These are phyloP conservation scores for Poecilus cupreus DNA, from an alignment of 2,888 invertebrate genomes.

Conservation along the genomic window DNA sequence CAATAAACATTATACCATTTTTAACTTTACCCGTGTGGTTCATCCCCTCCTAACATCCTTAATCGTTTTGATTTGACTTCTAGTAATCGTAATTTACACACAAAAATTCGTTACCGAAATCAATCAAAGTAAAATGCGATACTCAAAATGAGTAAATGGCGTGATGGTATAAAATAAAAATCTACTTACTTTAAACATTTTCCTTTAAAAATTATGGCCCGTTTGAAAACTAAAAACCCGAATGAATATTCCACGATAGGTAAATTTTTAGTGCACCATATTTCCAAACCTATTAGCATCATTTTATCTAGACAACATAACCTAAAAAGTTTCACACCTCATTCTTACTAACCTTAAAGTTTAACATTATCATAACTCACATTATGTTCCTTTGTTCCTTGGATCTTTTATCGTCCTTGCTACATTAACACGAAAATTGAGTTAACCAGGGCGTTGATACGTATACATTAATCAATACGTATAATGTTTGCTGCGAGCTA, in stretches of 20 bases:
- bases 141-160: no score
- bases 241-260: neutral
- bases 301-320: neutral
- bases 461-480: neutral
- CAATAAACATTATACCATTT: no score
- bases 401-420: neutral
- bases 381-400: neutral
- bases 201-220: neutral
- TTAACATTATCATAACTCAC: neutral
- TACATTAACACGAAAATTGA: slow-evolving; percentile 13
- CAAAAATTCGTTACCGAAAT: no score
- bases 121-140: no score
- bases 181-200: neutral
- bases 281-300: neutral
- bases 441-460: neutral
- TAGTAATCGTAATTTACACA: no score
- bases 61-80: no score
- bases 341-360: neutral
- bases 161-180: no score
- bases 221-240: neutral
- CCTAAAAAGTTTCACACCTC: neutral
- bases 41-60: no score
- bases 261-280: neutral
- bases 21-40: no score
- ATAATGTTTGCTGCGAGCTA: neutral